Base-by-base conservation (phyloP, 92 coral and sea anemone genomes). In the Isaurus tuberculatus region DNA sequence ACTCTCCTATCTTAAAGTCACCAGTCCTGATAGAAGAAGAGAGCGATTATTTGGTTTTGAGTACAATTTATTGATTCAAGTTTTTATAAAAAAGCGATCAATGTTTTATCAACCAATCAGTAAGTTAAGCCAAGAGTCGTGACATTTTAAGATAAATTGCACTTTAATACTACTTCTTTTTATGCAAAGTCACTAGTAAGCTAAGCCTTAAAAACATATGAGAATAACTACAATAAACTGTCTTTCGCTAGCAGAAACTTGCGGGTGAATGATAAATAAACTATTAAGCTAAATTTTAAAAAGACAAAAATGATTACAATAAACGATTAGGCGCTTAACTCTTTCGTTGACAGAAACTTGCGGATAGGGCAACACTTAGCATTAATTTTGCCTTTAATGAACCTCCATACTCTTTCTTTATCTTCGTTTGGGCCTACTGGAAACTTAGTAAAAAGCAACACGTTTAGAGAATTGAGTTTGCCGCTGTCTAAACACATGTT, bases 381-480 rank as follows among this genome's bases (percentile, higher is more conserved):
- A 26, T 23, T 63, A 25, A 63, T 23, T 25, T 63, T 63, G 32
- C 68, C 33, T 28, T 63, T 63, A 23, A 63, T 63, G 2, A 63
- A 25, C 61, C 69, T 64, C 69, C 69, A 64, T 64, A 64, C 19
- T 17, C 1, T 53, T 19, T 53, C 63, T 17, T 53, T 53, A 53
- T 53, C 63, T 7, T 53, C 63, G 63, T 53, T 53, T 3, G 63
- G 63, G 5, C 63, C 63, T 51, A 51, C 23, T 15, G 23, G 61
- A 51, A 51, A 51, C 19, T 63, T 63, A n/a, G 37, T 80, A 43
- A 80, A 80, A 17, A 80, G 31, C 2, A 80, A 43, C 15, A 80
- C 73, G 42, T 80, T 80, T 0, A 80, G 73, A 3, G 74, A 80
- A 36, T 65, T 80, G 9, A 80, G 73, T 79, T 61, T 79, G 57